These are phyloP conservation scores for Leguminivora glycinivorella DNA, from an alignment of 1,140 invertebrate genomes.

Conservation along the genomic window DNA sequence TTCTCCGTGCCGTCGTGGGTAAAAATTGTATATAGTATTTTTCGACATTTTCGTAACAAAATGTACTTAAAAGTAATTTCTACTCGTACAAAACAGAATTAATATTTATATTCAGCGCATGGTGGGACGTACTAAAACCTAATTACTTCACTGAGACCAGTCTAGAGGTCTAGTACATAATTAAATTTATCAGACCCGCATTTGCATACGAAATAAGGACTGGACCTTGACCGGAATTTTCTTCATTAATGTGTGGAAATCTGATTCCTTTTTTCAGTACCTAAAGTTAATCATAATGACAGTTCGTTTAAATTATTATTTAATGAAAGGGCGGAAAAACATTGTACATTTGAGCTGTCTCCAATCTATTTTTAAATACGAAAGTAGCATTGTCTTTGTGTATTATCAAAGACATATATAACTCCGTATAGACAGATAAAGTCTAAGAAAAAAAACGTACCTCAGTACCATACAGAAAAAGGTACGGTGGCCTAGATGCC, in stretches of 20 bases:
- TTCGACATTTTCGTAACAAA: not conserved
- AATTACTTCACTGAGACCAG: not conserved
- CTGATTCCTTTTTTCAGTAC: not conserved
- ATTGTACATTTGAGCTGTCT: too few species aligned
- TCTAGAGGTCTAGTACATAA: not conserved
- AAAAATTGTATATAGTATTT: too few species aligned
- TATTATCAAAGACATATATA: too few species aligned
- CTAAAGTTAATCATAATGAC: not conserved
- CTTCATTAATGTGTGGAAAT: not conserved
- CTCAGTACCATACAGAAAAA: too few species aligned
- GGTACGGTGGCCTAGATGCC: too few species aligned
- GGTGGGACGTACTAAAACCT: not conserved
- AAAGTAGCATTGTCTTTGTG: too few species aligned
- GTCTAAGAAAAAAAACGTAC: too few species aligned
- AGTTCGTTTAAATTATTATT: not conserved
- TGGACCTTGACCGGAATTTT: not conserved
- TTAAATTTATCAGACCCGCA: constrained; percentile 4
- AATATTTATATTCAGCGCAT: not conserved
- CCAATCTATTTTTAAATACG: too few species aligned
- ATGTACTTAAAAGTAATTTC: not conserved
- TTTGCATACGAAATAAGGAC: not conserved
- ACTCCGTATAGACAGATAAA: too few species aligned
- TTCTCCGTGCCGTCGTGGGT: too few species aligned
- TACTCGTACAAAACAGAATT: not conserved
- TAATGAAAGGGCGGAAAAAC: not conserved